Base-by-base conservation (phyloP, 2,888 invertebrate species). In the Dromius quadrimaculatus region DNA sequence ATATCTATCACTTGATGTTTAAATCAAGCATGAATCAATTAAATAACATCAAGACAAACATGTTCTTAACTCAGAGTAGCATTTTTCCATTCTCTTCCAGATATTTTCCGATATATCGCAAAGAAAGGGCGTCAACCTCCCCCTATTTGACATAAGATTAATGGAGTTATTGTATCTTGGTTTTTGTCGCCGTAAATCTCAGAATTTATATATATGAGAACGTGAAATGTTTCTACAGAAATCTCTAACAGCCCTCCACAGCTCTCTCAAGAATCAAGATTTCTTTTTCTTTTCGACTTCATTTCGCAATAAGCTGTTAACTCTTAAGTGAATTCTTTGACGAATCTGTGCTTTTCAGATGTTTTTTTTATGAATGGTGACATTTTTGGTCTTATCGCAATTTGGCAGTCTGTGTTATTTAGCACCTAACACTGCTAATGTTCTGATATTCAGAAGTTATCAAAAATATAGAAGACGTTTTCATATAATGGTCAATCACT, bases 171-270 rank as follows among this genome's bases (percentile, higher is more conserved):
- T 64, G 64, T 64, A 64, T 43, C 45, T 32, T 34, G 47, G 64
- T 64, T 64, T 64, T 64, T 64, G 64, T 64, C 43, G 64, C 43
- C 47, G 64, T 64, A 64, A 64, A 64, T 64, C 64, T 64, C 20
- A 34, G 45, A 45, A 64, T 64, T 64, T 64, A 64, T 64, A 64
- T 59, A 59, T 59, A 59, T 36, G 59, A 59, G 9, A 32, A 32
- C 59, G 59, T 59, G 59, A 59, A 59, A 59, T 59, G 36, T 59
- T 59, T 59, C 59, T 32, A 34, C 57, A 34, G 57, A 32, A 34
- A 34, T 57, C 57, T 28, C 17, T 20, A 47, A 8, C 11, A 11
- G 47, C 23, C 17, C 20, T 13, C 28, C 11, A 54, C 50, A 54
- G 50, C 50, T 8, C 50, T 54, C 45, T 15, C 45, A 20, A 15